A percentile compares a stretch with the other conserved stretches of the same genome.
Conservation (phyloP, 1,140 invertebrate species). For the Nymphalis io region DNA sequence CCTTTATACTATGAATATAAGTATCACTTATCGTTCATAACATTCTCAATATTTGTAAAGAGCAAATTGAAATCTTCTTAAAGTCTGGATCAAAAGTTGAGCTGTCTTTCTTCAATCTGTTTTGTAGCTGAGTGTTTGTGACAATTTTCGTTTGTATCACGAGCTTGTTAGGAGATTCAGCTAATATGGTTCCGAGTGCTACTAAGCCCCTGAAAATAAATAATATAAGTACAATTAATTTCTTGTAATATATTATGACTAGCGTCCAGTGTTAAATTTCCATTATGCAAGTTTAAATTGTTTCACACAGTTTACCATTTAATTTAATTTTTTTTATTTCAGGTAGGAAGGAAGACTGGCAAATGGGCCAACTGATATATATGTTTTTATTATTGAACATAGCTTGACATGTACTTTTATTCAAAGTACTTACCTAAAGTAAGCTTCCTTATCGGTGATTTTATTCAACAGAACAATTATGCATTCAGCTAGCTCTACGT, state of each 20-base stretch:
- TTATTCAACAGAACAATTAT: constrained; percentile 51
- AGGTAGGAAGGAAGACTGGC: too few species aligned
- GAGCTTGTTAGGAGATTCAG: constrained; percentile 68
- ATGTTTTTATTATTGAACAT: neutral
- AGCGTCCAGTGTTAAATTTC: neutral
- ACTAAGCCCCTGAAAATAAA: constrained; percentile 62
- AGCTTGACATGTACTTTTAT: neutral
- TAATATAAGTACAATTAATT: neutral
- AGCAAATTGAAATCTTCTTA: constrained; percentile 57
- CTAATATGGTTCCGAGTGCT: constrained; percentile 71
- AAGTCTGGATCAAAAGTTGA: constrained; percentile 25
- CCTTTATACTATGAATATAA: constrained; percentile 25
- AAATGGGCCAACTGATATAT: too few species aligned
- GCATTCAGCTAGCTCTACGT: constrained; percentile 60
- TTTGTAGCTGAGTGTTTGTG: constrained; percentile 56
- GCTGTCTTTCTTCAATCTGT: constrained; percentile 49
- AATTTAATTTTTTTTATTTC: too few species aligned
- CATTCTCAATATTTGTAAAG: constrained; percentile 67
- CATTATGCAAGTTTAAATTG: too few species aligned
- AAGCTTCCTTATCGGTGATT: constrained; percentile 69
- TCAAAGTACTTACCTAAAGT: constrained; percentile 66
- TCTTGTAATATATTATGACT: too few species aligned
- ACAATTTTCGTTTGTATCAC: constrained; percentile 68
- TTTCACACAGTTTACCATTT: too few species aligned
- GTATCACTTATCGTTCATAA: constrained; percentile 53